Evolutionary conservation across 2,797 vertebrate species (phyloP).

Genomic region (Ibycter americanus): DNA sequence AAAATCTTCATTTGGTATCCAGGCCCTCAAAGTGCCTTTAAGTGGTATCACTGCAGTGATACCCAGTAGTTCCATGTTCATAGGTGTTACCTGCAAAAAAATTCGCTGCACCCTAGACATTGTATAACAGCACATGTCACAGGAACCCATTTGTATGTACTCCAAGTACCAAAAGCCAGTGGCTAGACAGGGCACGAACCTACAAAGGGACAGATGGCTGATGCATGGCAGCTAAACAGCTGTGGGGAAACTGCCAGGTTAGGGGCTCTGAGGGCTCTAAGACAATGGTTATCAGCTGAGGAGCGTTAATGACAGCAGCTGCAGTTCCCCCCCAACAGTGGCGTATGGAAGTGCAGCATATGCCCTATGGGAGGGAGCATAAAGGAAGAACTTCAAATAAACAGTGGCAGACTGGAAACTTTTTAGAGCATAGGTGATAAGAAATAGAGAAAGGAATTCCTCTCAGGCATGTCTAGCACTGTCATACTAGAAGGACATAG

Average conservation of each 20-base stretch:
- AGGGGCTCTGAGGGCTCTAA: background rate
- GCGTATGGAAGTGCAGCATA: background rate
- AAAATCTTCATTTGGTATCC: background rate
- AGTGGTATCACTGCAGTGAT: background rate
- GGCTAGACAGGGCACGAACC: background rate
- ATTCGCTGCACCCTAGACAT: background rate
- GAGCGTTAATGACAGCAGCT: background rate
- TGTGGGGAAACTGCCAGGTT: background rate
- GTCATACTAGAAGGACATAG: background rate
- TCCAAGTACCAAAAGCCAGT: background rate
- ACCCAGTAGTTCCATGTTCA: background rate
- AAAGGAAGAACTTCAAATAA: background rate
- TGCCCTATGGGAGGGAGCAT: accelerated
- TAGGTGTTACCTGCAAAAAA: background rate
- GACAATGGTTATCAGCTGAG: background rate
- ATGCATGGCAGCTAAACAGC: background rate
- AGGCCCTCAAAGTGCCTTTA: background rate
- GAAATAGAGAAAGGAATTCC: background rate
- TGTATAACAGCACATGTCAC: accelerated
- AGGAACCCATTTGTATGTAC: background rate
- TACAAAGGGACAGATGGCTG: background rate
- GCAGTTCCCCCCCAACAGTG: background rate
- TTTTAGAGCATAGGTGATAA: background rate
- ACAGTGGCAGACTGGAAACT: background rate
- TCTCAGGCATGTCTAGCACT: background rate